Conservation (phyloP, 1,140 invertebrate species). For the Pogonomyrmex californicus region DNA sequence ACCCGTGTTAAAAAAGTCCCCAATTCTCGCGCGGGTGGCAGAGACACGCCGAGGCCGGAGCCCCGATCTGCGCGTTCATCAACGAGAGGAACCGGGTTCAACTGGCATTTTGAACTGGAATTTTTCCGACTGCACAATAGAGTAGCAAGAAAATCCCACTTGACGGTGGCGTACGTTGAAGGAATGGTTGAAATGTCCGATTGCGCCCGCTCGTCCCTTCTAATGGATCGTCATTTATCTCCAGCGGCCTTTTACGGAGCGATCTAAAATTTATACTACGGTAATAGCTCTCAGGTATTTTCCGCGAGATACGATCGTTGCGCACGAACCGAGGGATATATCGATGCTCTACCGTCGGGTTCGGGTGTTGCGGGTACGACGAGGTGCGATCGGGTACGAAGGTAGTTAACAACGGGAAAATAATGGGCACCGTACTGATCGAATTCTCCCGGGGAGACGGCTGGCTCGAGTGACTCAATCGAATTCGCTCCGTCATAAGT, state of each 20-base stretch:
- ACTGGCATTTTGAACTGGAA: not conserved
- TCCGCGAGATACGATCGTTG: not conserved
- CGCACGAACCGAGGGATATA: not conserved
- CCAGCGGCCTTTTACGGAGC: not conserved
- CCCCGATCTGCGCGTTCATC: not conserved
- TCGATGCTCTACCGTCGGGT: not conserved
- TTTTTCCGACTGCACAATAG: not conserved
- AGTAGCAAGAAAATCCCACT: slow-evolving; percentile 13
- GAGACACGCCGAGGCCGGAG: not conserved
- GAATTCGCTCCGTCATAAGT: slow-evolving; percentile 58
- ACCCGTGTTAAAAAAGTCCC: not conserved
- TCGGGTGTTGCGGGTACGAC: not conserved
- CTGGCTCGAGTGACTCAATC: slow-evolving; percentile 51
- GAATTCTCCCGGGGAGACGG: slow-evolving; percentile 48
- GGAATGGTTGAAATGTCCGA: not conserved
- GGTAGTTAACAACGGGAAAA: slow-evolving; percentile 69
- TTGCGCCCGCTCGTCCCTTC: not conserved
- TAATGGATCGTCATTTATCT: slow-evolving; percentile 54
- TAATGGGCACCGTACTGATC: slow-evolving; percentile 59
- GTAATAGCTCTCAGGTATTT: slow-evolving; percentile 35
- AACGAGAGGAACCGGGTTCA: not conserved
- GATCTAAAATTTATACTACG: slow-evolving; percentile 52
- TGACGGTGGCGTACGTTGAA: slow-evolving; percentile 10
- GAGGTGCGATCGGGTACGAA: not conserved
- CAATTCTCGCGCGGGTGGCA: slow-evolving; percentile 3